These are phyloP conservation scores for Limnephilus auricula DNA, from an alignment of 2,888 invertebrate genomes.

Conservation along the genomic window DNA sequence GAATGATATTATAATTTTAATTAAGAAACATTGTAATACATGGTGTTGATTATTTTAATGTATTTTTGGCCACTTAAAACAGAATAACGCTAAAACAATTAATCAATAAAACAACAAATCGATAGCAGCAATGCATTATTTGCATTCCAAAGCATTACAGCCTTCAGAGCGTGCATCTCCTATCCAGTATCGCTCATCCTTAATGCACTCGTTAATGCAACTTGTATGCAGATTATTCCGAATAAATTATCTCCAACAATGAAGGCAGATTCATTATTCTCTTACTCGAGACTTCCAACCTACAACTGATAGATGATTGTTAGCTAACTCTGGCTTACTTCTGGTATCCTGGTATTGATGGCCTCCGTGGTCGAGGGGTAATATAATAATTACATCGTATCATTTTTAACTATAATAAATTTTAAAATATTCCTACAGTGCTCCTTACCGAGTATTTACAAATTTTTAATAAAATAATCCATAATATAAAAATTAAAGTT, in stretches of 20 bases:
- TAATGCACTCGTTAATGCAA: conserved; percentile 10
- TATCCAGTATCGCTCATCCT: background rate
- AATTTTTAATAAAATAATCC: no score
- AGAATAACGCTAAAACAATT: background rate
- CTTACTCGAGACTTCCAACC: background rate
- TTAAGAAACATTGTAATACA: background rate
- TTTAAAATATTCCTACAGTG: no score
- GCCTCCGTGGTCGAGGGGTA: no score
- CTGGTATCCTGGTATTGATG: background rate
- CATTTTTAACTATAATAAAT: no score
- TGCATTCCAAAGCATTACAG: background rate
- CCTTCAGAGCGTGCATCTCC: background rate
- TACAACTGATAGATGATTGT: background rate
- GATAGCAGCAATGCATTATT: background rate
- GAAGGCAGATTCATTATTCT: conserved; percentile 1
- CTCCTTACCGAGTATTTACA: no score
- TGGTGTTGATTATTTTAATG: background rate
- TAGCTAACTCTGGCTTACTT: background rate
- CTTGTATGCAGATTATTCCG: background rate
- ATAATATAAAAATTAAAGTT: no score
- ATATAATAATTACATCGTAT: no score
- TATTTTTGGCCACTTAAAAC: background rate
- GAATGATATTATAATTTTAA: background rate
- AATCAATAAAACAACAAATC: background rate
- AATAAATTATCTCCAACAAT: conserved; percentile 26